These are phyloP conservation scores for Aphelenchoides besseyi DNA, from an alignment of 1,140 invertebrate genomes.

Conservation along the genomic window DNA sequence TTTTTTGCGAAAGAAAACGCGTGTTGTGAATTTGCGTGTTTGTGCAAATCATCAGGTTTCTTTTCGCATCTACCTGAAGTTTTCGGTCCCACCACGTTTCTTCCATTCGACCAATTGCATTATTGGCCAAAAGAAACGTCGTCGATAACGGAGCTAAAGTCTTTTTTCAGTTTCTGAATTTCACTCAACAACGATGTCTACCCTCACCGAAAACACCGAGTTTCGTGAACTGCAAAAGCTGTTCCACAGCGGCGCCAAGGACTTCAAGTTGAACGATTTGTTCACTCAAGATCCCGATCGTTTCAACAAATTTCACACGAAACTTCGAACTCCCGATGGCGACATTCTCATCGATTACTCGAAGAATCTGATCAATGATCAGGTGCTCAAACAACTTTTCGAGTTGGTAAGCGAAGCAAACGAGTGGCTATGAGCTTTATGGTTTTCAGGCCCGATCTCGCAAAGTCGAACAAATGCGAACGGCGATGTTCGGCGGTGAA, in stretches of 20 bases:
- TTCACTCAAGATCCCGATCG: conserved; percentile 52
- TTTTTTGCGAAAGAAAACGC: too few relatives aligned
- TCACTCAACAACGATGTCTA: background rate
- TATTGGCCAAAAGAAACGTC: background rate
- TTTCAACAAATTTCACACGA: conserved; percentile 54
- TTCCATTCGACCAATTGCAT: background rate
- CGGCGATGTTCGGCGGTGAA: conserved; percentile 88
- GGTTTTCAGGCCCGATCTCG: conserved; percentile 73
- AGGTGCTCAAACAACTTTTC: conserved; percentile 74
- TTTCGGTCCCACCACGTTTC: background rate
- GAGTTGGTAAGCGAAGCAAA: conserved; percentile 70
- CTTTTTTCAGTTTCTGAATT: too few relatives aligned
- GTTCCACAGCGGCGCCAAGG: conserved; percentile 27
- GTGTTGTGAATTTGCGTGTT: too few relatives aligned
- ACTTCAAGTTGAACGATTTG: conserved; percentile 48
- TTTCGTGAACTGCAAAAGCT: conserved; percentile 43
- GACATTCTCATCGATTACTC: conserved; percentile 84
- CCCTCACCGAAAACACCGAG: conserved; percentile 42
- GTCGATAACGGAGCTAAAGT: background rate
- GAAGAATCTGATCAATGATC: conserved; percentile 84
- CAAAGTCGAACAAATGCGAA: conserved; percentile 77
- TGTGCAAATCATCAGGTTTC: too few relatives aligned
- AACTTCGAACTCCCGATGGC: conserved; percentile 50
- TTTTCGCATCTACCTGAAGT: too few relatives aligned
- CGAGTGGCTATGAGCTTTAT: conserved; percentile 15